Evolutionary conservation across 2,113 vertebrate genomes (phyloP).

Genomic region (Cyphomyrus discorhynchus): DNA sequence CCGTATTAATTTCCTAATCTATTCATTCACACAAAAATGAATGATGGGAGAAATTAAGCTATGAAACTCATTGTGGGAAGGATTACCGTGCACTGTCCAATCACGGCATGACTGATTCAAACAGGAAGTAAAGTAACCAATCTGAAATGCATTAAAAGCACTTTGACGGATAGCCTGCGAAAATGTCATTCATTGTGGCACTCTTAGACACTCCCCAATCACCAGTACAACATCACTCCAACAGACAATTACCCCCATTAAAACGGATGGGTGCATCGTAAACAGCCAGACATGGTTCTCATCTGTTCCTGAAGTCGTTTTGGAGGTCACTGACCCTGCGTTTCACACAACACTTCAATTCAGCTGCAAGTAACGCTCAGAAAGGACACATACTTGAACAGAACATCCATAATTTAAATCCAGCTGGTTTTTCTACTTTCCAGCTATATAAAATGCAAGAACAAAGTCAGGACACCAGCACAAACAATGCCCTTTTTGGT

Average conservation of each 20-base stretch:
- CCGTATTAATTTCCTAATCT: not conserved
- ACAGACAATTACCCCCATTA: not conserved
- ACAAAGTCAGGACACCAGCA: not conserved
- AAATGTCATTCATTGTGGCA: not conserved
- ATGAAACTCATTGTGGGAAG: not conserved
- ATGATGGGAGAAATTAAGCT: not conserved
- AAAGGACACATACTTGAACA: not conserved
- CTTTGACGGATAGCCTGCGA: not conserved
- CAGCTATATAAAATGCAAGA: not conserved
- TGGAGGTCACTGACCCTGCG: conserved; percentile 7
- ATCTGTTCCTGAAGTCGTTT: not conserved
- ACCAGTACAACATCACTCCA: not conserved
- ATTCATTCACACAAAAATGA: not conserved
- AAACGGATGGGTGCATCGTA: not conserved
- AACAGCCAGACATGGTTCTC: not conserved
- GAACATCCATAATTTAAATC: not conserved
- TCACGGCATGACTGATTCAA: not conserved
- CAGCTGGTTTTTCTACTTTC: not conserved
- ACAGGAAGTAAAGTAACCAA: not conserved
- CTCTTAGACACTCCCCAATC: not conserved
- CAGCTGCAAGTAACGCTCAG: not conserved
- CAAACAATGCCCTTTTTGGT: not conserved
- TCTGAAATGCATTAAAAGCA: not conserved
- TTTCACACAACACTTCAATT: not conserved
- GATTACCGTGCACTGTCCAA: not conserved